phyloP scores from a whole-genome alignment of 2,888 invertebrate species.

The Maniola hyperantus region DNA sequence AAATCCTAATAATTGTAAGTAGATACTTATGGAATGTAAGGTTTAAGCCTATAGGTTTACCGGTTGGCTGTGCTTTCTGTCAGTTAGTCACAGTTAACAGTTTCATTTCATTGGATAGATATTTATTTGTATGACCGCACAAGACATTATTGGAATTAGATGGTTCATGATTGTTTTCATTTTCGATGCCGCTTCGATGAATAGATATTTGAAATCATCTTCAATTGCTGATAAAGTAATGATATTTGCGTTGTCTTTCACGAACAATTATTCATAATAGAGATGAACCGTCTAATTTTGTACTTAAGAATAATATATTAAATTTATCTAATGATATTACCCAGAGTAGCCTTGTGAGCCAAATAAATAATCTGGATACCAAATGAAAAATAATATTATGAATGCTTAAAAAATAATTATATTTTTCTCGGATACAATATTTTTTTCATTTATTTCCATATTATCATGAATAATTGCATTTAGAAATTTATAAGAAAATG shows the following conservation, averaged over 20 bases:
- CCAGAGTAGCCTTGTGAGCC: slow-evolving; percentile 10
- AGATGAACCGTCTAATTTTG: not conserved
- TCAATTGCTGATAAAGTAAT: too few species aligned
- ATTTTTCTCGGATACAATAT: slow-evolving; percentile 1
- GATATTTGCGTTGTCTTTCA: not conserved
- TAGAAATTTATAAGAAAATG: too few species aligned
- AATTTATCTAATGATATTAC: not conserved
- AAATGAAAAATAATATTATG: not conserved
- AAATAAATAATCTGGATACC: not conserved
- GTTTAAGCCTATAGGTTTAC: too few species aligned
- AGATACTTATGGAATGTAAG: too few species aligned
- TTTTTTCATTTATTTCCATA: not conserved
- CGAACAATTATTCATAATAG: not conserved
- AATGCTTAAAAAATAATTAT: not conserved
- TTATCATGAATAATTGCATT: too few species aligned
- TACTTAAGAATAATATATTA: not conserved
- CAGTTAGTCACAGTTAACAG: too few species aligned
- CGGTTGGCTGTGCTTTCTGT: too few species aligned
- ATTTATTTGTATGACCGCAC: not conserved
- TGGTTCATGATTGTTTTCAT: not conserved
- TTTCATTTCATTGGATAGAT: too few species aligned
- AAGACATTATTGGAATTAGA: not conserved
- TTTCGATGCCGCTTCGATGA: too few species aligned
- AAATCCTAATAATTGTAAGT: too few species aligned
- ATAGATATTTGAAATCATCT: not conserved